phyloP scores from a whole-genome alignment of 1,140 invertebrate genomes.

The Eciton burchellii region DNA sequence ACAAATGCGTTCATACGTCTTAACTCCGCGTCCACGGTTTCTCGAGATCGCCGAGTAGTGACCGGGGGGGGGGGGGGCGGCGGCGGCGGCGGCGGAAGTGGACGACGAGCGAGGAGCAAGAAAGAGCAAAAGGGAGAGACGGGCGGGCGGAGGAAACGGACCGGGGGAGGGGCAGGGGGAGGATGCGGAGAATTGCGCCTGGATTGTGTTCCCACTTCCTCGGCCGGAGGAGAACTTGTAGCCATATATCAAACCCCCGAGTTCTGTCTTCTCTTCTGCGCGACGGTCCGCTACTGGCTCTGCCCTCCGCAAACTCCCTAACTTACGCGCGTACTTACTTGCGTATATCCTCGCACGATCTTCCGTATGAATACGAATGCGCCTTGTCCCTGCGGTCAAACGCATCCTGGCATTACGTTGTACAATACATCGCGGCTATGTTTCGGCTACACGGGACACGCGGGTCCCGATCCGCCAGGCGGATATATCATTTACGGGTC shows the following conservation, averaged over 20 bases:
- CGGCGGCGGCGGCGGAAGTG: too few relatives aligned
- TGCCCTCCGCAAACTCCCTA: conserved; percentile 71
- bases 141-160: not conserved
- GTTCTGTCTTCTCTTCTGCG: conserved; percentile 71
- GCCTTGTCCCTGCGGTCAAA: conserved; percentile 56
- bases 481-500: not conserved
- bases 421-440: not conserved
- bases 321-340: conserved; percentile 76
- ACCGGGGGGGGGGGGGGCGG: too few relatives aligned
- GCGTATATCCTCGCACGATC: conserved; percentile 57
- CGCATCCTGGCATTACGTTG: conserved; percentile 21
- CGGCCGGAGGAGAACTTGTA: conserved; percentile 73
- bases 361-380: conserved; percentile 74
- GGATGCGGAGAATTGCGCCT: conserved; percentile 70
- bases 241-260: conserved; percentile 79
- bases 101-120: conserved; percentile 34
- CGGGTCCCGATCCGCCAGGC: not conserved
- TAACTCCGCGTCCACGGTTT: conserved; percentile 57
- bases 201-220: conserved; percentile 76
- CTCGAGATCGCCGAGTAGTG: conserved; percentile 49
- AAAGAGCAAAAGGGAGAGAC: conserved; percentile 27
- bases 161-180: conserved; percentile 4
- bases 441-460: not conserved
- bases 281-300: conserved; percentile 65
- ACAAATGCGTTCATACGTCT: conserved; percentile 76